phyloP scores from a whole-genome alignment of 2,888 invertebrate species.

The Hipparchia sbordonii region DNA sequence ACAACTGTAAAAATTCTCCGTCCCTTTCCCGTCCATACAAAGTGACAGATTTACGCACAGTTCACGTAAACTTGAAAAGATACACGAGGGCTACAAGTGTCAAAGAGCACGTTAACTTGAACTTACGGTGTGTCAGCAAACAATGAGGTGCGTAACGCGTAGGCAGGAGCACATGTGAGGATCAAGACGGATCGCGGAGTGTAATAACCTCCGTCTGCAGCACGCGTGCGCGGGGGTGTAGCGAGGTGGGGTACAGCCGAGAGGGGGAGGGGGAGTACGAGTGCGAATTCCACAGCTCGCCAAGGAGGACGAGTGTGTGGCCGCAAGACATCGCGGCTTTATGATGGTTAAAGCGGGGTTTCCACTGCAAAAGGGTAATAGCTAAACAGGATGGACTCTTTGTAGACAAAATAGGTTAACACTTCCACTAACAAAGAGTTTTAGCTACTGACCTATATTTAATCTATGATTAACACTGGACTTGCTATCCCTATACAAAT shows the following conservation, averaged over 20 bases:
- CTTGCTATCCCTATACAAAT: no score
- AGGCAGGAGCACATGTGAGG: constrained; percentile 44
- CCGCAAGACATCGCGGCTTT: constrained; percentile 45
- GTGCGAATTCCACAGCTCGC: constrained; percentile 58
- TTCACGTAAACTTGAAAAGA: background rate
- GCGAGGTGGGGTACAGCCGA: constrained; percentile 34
- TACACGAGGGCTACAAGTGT: constrained; percentile 15
- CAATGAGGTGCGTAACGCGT: constrained; percentile 49
- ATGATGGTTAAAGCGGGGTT: constrained; percentile 31
- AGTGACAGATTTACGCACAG: no score
- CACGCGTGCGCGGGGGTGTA: constrained; percentile 49
- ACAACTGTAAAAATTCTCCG: no score
- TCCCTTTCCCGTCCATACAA: no score
- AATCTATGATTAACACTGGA: no score
- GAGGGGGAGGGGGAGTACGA: constrained; percentile 37
- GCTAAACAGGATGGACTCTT: no score
- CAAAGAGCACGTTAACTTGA: constrained; percentile 35
- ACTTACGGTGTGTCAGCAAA: constrained; percentile 34
- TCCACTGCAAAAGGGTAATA: no score
- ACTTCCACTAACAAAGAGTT: no score
- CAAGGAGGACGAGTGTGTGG: constrained; percentile 56
- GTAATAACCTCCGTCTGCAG: constrained; percentile 68
- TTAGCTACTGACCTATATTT: no score
- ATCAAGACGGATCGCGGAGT: constrained; percentile 56
- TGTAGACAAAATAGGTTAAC: no score